These are phyloP conservation scores for Greenwoodochromis staneri DNA, from an alignment of 2,113 vertebrate genomes.

Conservation along the genomic window DNA sequence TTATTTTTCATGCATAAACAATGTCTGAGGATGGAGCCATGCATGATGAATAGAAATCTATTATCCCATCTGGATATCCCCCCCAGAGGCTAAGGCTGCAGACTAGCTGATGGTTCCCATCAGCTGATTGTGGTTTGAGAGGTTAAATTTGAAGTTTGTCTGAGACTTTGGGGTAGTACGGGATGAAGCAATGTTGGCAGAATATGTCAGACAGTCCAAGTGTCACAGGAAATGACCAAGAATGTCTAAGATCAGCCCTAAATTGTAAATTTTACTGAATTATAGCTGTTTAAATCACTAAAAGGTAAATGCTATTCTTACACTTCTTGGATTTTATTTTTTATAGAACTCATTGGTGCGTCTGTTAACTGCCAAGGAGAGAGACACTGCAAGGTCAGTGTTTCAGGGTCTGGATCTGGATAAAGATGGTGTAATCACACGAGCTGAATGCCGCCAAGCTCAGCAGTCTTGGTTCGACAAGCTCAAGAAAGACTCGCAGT, in stretches of 20 bases:
- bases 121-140: background rate
- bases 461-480: slow-evolving; percentile 87
- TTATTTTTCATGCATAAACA: background rate
- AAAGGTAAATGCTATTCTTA: background rate
- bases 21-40: background rate
- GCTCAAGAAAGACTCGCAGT: slow-evolving; percentile 76
- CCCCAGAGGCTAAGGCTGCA: background rate
- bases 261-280: background rate
- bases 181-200: background rate
- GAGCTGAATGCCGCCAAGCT: slow-evolving; percentile 74
- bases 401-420: slow-evolving; percentile 80
- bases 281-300: background rate
- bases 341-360: slow-evolving; percentile 84
- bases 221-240: background rate
- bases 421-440: slow-evolving; percentile 69
- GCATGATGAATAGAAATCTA: background rate
- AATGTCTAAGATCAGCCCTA: background rate
- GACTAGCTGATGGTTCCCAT: background rate
- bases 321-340: background rate
- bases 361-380: slow-evolving; percentile 84
- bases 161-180: background rate
- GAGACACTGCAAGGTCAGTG: slow-evolving; percentile 73
- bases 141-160: background rate
- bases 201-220: background rate
- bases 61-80: background rate